These are phyloP conservation scores for Rhyacichthys aspro DNA, from an alignment of 2,797 vertebrate species.

Conservation along the genomic window DNA sequence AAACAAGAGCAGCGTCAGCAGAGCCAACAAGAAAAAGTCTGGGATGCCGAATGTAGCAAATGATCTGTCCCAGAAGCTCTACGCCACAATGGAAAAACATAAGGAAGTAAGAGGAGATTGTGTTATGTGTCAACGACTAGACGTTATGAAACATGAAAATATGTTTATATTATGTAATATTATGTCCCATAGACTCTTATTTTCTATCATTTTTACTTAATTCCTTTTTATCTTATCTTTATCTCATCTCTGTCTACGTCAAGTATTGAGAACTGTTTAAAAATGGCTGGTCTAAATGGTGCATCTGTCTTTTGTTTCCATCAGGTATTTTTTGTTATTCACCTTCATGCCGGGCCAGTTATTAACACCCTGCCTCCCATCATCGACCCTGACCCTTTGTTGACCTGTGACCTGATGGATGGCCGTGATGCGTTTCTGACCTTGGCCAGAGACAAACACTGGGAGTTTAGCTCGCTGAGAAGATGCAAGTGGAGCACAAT, in stretches of 20 bases:
- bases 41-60: slow-evolving; percentile 98
- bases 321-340: slow-evolving; percentile 98
- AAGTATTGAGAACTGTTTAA: too few species aligned
- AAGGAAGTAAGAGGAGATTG: slow-evolving; percentile 86
- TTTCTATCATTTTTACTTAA: too few species aligned
- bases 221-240: too few species aligned
- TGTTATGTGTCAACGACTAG: neutral
- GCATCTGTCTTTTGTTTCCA: slow-evolving; percentile 4
- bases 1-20: slow-evolving; percentile 94
- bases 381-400: slow-evolving; percentile 91
- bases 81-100: slow-evolving; percentile 98
- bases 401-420: slow-evolving; percentile 97
- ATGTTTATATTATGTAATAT: too few species aligned
- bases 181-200: neutral
- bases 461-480: slow-evolving; percentile 96
- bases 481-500: slow-evolving; percentile 98
- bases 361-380: slow-evolving; percentile 95
- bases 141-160: too few species aligned
- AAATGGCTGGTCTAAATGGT: too few species aligned
- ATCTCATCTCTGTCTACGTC: too few species aligned
- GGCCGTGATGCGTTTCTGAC: slow-evolving; percentile 97
- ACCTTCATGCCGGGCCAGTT: slow-evolving; percentile 91
- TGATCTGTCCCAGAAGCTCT: slow-evolving; percentile 98
- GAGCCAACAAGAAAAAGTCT: slow-evolving; percentile 98
- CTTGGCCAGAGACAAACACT: slow-evolving; percentile 96